Evolutionary conservation across 2,113 vertebrate genomes (phyloP).

Genomic region (Hemiscyllium ocellatum): DNA sequence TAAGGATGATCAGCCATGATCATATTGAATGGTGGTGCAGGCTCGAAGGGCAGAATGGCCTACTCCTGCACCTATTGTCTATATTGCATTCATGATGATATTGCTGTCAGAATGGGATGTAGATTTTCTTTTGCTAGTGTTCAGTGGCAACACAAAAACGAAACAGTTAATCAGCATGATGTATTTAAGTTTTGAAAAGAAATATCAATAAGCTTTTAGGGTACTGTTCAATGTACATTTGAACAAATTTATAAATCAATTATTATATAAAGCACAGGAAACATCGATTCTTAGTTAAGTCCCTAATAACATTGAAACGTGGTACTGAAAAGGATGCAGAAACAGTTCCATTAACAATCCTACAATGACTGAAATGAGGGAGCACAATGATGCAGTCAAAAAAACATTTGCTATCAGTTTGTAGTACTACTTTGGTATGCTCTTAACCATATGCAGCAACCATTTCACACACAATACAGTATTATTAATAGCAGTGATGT

Average conservation of each 20-base stretch:
- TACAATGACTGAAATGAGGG: neutral
- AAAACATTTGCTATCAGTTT: neutral
- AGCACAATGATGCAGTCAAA: neutral
- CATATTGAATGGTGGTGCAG: no score
- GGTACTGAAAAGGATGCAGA: neutral
- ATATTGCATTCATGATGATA: neutral
- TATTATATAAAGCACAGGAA: neutral
- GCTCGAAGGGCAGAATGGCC: no score
- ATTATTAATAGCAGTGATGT: neutral
- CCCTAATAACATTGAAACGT: neutral
- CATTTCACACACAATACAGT: neutral
- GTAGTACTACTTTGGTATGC: neutral
- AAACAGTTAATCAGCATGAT: neutral
- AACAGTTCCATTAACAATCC: neutral
- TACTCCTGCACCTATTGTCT: no score
- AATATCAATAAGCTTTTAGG: neutral
- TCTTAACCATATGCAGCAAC: neutral
- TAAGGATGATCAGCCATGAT: no score
- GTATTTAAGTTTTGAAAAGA: neutral
- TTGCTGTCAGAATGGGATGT: neutral
- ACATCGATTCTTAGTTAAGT: neutral
- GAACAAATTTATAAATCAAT: neutral
- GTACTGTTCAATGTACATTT: neutral
- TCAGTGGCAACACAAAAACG: neutral
- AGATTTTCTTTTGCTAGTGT: neutral